phyloP scores from a whole-genome alignment of 2,797 vertebrate genomes.

The Avahi laniger region DNA sequence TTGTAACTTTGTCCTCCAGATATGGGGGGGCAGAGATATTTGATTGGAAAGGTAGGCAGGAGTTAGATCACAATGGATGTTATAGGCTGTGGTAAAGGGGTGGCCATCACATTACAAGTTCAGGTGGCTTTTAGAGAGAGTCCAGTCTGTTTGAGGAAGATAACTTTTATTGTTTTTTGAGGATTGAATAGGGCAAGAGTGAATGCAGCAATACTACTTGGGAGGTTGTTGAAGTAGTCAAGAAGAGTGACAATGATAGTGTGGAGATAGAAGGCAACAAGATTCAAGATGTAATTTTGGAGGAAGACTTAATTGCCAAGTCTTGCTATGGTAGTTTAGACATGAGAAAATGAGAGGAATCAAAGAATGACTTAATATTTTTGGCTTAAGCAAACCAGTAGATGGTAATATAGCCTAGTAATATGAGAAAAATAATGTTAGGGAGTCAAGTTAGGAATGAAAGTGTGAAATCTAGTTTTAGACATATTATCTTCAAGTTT shows the following conservation, averaged over 20 bases:
- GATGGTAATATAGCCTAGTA: background rate
- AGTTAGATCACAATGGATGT: background rate
- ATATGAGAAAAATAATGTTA: background rate
- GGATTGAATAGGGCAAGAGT: background rate
- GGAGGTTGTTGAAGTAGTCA: background rate
- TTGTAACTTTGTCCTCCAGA: background rate
- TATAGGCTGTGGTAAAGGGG: background rate
- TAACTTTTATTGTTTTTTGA: background rate
- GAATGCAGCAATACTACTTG: background rate
- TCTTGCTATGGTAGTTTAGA: background rate
- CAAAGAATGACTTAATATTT: background rate
- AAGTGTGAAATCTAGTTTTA: background rate
- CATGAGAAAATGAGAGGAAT: background rate
- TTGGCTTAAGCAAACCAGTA: background rate
- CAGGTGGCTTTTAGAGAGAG: background rate
- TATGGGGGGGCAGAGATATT: background rate
- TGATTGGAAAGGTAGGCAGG: background rate
- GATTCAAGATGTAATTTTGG: background rate
- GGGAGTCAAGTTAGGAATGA: background rate
- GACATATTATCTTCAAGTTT: background rate
- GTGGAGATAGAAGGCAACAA: background rate
- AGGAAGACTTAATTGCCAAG: background rate
- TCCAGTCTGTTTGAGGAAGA: background rate
- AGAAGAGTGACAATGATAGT: background rate
- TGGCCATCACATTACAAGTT: background rate